These are phyloP conservation scores for Apodemus sylvaticus DNA, from an alignment of 2,113 vertebrate species.

Conservation along the genomic window DNA sequence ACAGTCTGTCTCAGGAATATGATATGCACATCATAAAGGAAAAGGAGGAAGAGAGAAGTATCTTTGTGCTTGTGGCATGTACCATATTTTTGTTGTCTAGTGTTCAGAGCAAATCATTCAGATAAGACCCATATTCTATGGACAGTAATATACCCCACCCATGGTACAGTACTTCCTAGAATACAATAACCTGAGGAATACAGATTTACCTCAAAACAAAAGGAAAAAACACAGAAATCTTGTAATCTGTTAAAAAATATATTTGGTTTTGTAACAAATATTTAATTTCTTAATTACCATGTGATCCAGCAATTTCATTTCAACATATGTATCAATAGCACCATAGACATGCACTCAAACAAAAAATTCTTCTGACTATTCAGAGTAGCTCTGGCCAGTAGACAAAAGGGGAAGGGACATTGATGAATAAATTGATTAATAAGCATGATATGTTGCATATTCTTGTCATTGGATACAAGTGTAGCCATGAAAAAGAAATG, in stretches of 20 bases:
- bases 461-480: neutral
- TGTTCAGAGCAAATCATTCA: neutral
- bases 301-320: neutral
- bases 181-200: accelerated
- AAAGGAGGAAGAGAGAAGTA: neutral
- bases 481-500: neutral
- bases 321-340: neutral
- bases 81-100: neutral
- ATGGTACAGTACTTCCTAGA: neutral
- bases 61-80: neutral
- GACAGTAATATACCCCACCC: accelerated
- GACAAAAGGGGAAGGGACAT: neutral
- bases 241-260: neutral
- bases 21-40: neutral
- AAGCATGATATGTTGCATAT: neutral
- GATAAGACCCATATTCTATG: neutral
- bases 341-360: neutral
- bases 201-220: neutral
- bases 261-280: neutral
- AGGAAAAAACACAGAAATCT: neutral
- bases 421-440: neutral
- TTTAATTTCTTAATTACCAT: neutral
- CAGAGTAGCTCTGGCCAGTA: neutral
- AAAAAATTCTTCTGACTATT: neutral
- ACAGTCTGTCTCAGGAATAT: neutral